A percentile compares a stretch with the other conserved stretches of the same genome.
Evolutionary conservation across 1,140 invertebrate genomes (phyloP).

Genomic region (Glossosoma conforme): DNA sequence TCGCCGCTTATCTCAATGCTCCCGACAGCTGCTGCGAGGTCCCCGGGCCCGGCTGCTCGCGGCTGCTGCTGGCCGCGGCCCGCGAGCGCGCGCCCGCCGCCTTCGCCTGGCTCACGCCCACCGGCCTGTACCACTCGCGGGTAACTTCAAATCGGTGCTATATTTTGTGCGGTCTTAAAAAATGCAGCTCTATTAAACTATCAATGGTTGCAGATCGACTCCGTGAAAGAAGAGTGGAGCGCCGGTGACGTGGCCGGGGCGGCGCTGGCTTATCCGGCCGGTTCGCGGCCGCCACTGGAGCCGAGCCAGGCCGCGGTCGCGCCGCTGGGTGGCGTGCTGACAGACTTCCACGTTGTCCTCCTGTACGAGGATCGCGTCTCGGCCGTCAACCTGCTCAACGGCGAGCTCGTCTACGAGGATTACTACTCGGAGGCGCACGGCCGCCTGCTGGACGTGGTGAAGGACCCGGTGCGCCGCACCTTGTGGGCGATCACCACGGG

Average conservation of each 20-base stretch:
- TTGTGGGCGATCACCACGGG: constrained; percentile 85
- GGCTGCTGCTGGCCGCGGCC: constrained; percentile 71
- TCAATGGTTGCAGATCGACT: too few relatives aligned
- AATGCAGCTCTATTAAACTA: too few relatives aligned
- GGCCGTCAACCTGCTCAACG: constrained; percentile 80
- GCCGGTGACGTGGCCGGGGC: too few relatives aligned
- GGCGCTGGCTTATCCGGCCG: too few relatives aligned
- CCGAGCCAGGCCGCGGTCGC: constrained; percentile 40
- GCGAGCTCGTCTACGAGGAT: constrained; percentile 85
- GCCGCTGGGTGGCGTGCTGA: constrained; percentile 77
- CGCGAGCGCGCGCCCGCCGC: constrained; percentile 60
- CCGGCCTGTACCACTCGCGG: constrained; percentile 65
- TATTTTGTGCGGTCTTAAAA: too few relatives aligned
- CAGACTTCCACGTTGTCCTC: constrained; percentile 85
- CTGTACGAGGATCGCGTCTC: constrained; percentile 79
- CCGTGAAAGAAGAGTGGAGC: too few relatives aligned
- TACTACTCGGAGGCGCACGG: constrained; percentile 76
- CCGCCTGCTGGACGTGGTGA: constrained; percentile 72
- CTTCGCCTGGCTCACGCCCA: constrained; percentile 85
- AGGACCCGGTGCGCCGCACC: constrained; percentile 74
- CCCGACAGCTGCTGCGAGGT: constrained; percentile 72
- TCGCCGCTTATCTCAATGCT: constrained; percentile 72
- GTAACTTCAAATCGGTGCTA: too few relatives aligned
- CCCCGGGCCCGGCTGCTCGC: constrained; percentile 73
- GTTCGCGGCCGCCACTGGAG: too few relatives aligned